phyloP scores from a whole-genome alignment of 1,140 invertebrate genomes.

The Acromyrmex echinatior region DNA sequence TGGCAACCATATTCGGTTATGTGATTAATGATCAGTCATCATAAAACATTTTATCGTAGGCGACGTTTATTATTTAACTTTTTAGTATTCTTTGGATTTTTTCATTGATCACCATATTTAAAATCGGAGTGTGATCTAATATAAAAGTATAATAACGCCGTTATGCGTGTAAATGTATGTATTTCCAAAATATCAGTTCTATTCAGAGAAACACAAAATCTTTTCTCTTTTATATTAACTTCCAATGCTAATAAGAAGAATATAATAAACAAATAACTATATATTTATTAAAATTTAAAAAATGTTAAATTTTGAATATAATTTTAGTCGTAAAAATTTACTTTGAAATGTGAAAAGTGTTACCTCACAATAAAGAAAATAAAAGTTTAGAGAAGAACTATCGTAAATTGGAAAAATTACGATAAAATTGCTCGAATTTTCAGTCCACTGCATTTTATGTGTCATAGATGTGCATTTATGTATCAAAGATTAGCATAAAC shows the following conservation, averaged over 20 bases:
- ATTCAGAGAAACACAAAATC: neutral
- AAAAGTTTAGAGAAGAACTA: neutral
- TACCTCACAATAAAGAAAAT: neutral
- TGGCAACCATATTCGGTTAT: neutral
- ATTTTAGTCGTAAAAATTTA: neutral
- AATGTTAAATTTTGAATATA: neutral
- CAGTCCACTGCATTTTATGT: neutral
- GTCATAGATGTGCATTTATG: neutral
- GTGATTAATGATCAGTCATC: constrained; percentile 5
- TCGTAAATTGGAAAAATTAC: neutral
- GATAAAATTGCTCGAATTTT: neutral
- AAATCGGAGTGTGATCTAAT: constrained; percentile 35
- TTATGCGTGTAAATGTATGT: neutral
- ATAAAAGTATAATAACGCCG: neutral
- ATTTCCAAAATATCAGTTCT: neutral
- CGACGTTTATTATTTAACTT: constrained; percentile 7
- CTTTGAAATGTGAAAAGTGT: neutral
- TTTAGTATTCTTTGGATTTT: neutral
- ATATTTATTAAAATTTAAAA: neutral
- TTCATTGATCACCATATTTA: neutral
- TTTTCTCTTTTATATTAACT: neutral
- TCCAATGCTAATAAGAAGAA: neutral
- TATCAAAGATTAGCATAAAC: neutral
- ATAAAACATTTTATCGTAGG: constrained; percentile 25
- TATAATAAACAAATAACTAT: neutral